Percentiles rank a stretch among this genome's conserved stretches.
phyloP scores from a whole-genome alignment of 2,113 vertebrate species.

The Fregata magnificens region DNA sequence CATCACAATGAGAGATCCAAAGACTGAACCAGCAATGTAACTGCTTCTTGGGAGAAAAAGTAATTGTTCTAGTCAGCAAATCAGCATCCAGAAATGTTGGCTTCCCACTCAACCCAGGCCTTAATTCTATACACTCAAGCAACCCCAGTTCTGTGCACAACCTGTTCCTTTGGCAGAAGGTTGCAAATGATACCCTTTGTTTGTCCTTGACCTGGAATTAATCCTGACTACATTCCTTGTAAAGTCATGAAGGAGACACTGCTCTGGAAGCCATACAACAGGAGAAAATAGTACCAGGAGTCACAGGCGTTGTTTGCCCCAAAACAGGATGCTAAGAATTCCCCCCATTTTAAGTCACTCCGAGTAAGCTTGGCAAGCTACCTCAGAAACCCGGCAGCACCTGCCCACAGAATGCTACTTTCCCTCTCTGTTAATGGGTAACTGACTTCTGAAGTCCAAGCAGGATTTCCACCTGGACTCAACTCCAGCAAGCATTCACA shows the following conservation, averaged over 20 bases:
- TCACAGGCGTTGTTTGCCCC: neutral
- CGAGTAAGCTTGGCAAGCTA: neutral
- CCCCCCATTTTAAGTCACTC: neutral
- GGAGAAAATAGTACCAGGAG: neutral
- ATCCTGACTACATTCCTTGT: neutral
- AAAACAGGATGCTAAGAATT: neutral
- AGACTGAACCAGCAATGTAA: neutral
- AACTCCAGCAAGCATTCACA: neutral
- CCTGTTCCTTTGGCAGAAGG: neutral
- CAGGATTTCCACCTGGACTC: neutral
- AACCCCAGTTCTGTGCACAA: neutral
- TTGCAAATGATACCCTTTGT: rapidly evolving
- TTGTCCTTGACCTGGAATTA: neutral
- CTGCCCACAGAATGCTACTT: neutral
- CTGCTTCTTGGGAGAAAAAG: neutral
- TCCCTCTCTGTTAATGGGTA: neutral
- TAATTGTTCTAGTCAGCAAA: neutral
- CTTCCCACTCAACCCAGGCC: neutral
- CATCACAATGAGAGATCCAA: neutral
- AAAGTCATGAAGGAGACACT: neutral
- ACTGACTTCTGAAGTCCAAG: neutral
- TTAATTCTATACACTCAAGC: neutral
- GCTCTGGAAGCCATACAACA: neutral
- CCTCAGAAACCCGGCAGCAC: neutral
- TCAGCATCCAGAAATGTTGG: neutral